Evolutionary conservation across 2,888 invertebrate species (phyloP).

Genomic region (Chymomyza procnemis): DNA sequence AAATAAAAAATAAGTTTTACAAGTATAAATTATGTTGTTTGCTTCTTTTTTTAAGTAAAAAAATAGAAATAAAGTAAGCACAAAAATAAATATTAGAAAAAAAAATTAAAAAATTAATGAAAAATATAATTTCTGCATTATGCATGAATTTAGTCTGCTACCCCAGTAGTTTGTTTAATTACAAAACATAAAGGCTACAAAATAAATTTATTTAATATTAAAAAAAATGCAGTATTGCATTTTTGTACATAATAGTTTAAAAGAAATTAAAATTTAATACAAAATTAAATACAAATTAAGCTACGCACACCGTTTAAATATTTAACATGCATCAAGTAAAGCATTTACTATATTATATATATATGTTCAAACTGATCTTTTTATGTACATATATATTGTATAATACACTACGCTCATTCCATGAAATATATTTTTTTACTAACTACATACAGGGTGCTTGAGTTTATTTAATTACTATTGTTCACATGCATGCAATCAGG

Average conservation of each 20-base stretch:
- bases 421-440: conserved; percentile 14
- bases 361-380: conserved; percentile 4
- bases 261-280: conserved; percentile 15
- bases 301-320: conserved; percentile 64
- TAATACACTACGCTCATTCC: conserved; percentile 21
- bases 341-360: conserved; percentile 23
- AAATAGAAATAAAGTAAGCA: conserved; percentile 45
- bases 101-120: conserved; percentile 26
- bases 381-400: conserved; percentile 10
- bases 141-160: conserved; percentile 79
- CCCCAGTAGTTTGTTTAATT: conserved; percentile 74
- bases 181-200: conserved; percentile 28
- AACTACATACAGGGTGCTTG: conserved; percentile 30
- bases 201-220: conserved; percentile 33
- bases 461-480: conserved; percentile 20
- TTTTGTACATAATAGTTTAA: not conserved
- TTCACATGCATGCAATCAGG: conserved; percentile 60
- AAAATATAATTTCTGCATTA: conserved; percentile 53
- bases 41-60: conserved; percentile 41
- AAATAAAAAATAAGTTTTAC: conserved; percentile 37
- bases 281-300: conserved; percentile 40
- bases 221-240: not conserved
- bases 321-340: conserved; percentile 55
- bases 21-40: conserved; percentile 51
- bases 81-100: conserved; percentile 38